phyloP scores from a whole-genome alignment of 2,888 invertebrate genomes.

The Metallyticus violacea region DNA sequence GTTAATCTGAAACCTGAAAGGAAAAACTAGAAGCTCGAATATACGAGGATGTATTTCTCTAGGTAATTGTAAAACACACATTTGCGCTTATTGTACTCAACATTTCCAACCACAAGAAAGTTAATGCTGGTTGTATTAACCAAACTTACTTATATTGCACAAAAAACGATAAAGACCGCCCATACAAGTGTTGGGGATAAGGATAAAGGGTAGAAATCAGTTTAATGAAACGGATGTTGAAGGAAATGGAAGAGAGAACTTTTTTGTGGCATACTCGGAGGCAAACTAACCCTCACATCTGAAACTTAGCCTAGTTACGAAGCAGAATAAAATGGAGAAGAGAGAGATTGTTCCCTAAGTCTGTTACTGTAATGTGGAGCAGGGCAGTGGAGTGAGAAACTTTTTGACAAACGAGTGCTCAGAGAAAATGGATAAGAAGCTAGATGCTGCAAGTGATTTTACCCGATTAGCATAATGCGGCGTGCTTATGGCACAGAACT shows the following conservation, averaged over 20 bases:
- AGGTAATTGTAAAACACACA: no score
- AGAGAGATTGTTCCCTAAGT: background rate
- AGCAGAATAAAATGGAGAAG: background rate
- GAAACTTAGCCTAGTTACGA: background rate
- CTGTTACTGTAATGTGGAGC: background rate
- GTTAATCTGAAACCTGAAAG: no score
- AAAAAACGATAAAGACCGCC: background rate
- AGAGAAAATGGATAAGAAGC: background rate
- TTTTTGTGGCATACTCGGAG: background rate
- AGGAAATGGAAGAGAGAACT: background rate
- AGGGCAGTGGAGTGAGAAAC: background rate
- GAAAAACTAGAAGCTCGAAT: no score
- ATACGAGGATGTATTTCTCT: no score
- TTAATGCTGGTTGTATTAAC: background rate
- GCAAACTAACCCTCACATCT: background rate
- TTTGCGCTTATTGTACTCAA: no score
- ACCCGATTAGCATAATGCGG: background rate
- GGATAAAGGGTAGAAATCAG: background rate
- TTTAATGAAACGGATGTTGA: background rate
- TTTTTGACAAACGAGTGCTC: background rate
- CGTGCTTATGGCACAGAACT: no score
- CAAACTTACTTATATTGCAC: background rate
- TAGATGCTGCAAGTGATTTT: background rate
- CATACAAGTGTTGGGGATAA: background rate
- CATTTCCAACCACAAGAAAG: no score